Evolutionary conservation across 1,140 invertebrate species (phyloP).

Genomic region (Halyomorpha halys): DNA sequence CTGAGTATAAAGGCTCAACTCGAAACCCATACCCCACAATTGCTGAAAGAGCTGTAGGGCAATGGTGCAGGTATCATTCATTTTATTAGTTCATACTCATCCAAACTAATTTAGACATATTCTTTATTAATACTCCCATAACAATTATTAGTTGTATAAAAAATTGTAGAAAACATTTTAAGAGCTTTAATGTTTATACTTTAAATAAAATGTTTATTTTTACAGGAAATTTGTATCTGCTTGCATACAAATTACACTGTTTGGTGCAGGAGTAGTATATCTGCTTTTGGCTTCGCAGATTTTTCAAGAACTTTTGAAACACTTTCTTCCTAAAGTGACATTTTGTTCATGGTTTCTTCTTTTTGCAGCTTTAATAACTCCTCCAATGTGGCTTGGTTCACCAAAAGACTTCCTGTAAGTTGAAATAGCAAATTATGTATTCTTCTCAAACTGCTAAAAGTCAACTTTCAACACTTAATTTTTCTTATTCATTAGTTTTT

Average conservation of each 20-base stretch:
- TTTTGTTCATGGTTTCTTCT: conserved; percentile 55
- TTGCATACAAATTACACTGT: conserved; percentile 50
- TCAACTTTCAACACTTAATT: no score
- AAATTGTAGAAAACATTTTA: no score
- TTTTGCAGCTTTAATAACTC: conserved; percentile 47
- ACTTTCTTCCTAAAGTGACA: conserved; percentile 37
- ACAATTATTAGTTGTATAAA: background rate
- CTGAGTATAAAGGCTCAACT: conserved; percentile 45
- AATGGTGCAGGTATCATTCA: conserved; percentile 43
- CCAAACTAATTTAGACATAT: background rate
- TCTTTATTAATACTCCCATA: background rate
- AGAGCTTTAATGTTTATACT: no score
- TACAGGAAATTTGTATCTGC: conserved; percentile 40
- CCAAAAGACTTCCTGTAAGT: conserved; percentile 62
- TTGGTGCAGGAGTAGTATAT: conserved; percentile 58
- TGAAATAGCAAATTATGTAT: conserved; percentile 1
- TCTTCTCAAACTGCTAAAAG: background rate
- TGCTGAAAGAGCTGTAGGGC: conserved; percentile 48
- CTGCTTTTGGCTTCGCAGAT: conserved; percentile 55
- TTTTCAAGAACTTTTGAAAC: conserved; percentile 44
- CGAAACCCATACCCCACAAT: conserved; percentile 60
- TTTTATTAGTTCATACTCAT: no score
- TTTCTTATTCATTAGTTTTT: no score
- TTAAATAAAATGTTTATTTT: background rate
- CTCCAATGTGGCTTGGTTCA: conserved; percentile 55